These are phyloP conservation scores for Pelecanus crispus DNA, from an alignment of 2,113 vertebrate species.

Conservation along the genomic window DNA sequence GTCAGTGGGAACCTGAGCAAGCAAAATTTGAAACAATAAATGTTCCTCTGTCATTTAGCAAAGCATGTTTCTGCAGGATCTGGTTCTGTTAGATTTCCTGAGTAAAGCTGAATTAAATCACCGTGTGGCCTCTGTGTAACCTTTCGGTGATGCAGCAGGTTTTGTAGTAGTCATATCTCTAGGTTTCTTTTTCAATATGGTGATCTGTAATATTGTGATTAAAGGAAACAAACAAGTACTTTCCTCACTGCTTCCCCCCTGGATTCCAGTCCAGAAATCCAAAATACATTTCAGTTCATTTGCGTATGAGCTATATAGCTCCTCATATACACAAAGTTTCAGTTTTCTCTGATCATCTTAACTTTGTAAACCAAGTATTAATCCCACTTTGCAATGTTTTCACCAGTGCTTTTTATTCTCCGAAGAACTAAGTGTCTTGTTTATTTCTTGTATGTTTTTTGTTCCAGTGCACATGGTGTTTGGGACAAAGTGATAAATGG, in stretches of 20 bases:
- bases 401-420: background rate
- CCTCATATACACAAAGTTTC: background rate
- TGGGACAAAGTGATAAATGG: background rate
- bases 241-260: background rate
- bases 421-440: background rate
- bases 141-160: background rate
- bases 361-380: background rate
- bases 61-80: background rate
- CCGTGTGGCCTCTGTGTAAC: background rate
- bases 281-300: background rate
- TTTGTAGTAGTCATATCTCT: background rate
- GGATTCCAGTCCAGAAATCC: background rate
- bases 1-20: background rate
- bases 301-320: background rate
- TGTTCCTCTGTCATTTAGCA: background rate
- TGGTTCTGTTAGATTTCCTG: background rate
- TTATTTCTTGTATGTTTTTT: no score
- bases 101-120: background rate
- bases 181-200: background rate
- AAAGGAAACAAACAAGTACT: background rate
- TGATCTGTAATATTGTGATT: background rate
- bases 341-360: background rate
- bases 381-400: background rate
- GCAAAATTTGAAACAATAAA: background rate
- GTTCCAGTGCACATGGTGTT: background rate